Conservation (phyloP, 2,113 vertebrate species). For the Falco punctatus region DNA sequence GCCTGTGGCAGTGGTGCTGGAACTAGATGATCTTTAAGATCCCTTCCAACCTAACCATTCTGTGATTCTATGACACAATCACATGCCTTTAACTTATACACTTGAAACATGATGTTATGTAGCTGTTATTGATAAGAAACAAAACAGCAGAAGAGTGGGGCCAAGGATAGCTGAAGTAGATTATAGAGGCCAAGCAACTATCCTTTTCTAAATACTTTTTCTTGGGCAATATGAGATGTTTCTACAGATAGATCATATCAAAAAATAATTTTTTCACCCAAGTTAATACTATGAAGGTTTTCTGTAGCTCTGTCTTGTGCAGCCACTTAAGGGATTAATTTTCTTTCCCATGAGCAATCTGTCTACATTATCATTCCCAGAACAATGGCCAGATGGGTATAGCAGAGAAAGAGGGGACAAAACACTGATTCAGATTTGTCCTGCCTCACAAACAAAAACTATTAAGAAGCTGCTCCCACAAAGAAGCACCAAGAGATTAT, state of each 20-base stretch:
- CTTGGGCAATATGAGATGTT: neutral
- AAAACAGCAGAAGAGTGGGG: neutral
- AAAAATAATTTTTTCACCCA: neutral
- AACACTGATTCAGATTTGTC: neutral
- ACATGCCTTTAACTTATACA: neutral
- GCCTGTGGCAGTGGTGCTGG: too few species aligned
- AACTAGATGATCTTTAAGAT: neutral
- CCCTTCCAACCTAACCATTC: neutral
- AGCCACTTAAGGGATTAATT: neutral
- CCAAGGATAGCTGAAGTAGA: constrained; percentile 19
- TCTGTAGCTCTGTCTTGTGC: neutral
- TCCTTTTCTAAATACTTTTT: constrained; percentile 38
- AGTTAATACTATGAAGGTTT: neutral
- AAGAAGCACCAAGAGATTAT: neutral
- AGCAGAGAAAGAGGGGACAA: neutral
- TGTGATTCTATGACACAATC: neutral
- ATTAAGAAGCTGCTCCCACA: neutral
- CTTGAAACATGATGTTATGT: constrained; percentile 7
- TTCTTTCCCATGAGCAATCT: constrained; percentile 13
- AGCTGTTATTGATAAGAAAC: neutral
- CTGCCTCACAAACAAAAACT: neutral
- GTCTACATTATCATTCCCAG: neutral
- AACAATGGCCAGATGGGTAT: neutral
- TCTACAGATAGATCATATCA: constrained; percentile 16
- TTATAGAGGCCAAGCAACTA: neutral